Evolutionary conservation across 2,113 vertebrate genomes (phyloP), one percentile per base, ranked within the genome.

Genomic region (Leucopsar rothschildi): DNA sequence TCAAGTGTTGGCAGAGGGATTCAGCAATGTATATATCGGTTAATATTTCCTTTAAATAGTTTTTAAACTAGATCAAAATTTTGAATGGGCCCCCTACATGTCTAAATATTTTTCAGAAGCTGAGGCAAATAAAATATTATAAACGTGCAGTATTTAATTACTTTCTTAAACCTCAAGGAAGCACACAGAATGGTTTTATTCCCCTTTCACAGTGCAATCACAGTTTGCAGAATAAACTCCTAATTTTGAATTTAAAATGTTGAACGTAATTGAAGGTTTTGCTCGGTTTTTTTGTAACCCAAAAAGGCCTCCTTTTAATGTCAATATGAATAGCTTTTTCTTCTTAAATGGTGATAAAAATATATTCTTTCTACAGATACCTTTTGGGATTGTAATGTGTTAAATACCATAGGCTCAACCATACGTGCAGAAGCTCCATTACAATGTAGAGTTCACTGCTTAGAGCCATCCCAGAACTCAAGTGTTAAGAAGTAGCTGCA

Each of bases 1-100:
- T 93, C 64, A 66, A 91, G 88, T 81, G 80, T 88, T 97, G 93
- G 85, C 82, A 90, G 92, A 88, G 31, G 52, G 72, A 93, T 90
- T 96, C 71, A 68, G 80, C 47, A 78, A 66, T 4, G 13, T 92
- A 70, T 94, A 14, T 90, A 92, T 95, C 20, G 6, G 71, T 65
- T 94, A 91, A 80, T 86, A 75, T 72, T 96, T 83, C 68, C 88
- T 88, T 84, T 73, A 82, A 93, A 86, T 47, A 86, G 57, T 61
- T 95, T 84, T 76, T 75, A 94, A 73, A 86, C 42, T 65, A 80
- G 64, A 83, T 75, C 35, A 83, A 28, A 75, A 94, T 81, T 88
- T 83, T 92, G 82, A 93, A 57, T 83, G 18, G 47, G 15, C 52
- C 44, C 77, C 49, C 57, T 83, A 14, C 57, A 61, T 55, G 53